Conservation (phyloP, 2,888 invertebrate genomes). For the Drosophila monieri region DNA sequence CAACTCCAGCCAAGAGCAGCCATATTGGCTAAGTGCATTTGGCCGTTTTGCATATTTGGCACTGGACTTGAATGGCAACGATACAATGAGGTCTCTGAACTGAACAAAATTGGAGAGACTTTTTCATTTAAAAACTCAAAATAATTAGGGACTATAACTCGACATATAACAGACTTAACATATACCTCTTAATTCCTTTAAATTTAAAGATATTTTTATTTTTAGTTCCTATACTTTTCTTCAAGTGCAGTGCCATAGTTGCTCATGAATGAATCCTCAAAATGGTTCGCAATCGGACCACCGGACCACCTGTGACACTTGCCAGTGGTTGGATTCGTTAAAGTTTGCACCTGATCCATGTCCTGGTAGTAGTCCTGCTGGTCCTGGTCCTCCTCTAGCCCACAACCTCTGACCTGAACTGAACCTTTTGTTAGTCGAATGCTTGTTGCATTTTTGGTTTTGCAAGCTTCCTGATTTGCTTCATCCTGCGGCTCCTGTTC, state of each 20-base stretch:
- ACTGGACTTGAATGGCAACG: no score
- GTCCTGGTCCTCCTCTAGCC: not conserved
- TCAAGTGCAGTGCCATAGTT: not conserved
- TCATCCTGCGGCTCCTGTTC: slow-evolving; percentile 43
- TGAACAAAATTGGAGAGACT: not conserved
- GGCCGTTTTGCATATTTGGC: slow-evolving; percentile 58
- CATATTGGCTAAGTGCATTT: slow-evolving; percentile 66
- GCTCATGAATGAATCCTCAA: not conserved
- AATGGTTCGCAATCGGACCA: not conserved
- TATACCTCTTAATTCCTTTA: not conserved
- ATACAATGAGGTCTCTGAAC: not conserved
- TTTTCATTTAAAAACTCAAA: slow-evolving; percentile 19
- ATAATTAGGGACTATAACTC: no score
- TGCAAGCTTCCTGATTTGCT: slow-evolving; percentile 53
- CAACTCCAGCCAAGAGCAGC: slow-evolving; percentile 19
- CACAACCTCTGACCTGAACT: not conserved
- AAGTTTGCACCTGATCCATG: slow-evolving; percentile 7
- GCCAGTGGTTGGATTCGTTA: slow-evolving; percentile 20
- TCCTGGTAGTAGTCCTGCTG: not conserved
- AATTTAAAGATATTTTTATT: not conserved
- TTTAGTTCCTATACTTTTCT: not conserved
- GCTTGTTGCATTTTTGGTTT: slow-evolving; percentile 57
- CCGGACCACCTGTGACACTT: slow-evolving; percentile 52
- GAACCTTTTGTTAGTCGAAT: slow-evolving; percentile 17
- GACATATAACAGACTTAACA: no score